These are phyloP conservation scores for Drepana falcataria DNA, from an alignment of 2,888 invertebrate genomes.

Conservation along the genomic window DNA sequence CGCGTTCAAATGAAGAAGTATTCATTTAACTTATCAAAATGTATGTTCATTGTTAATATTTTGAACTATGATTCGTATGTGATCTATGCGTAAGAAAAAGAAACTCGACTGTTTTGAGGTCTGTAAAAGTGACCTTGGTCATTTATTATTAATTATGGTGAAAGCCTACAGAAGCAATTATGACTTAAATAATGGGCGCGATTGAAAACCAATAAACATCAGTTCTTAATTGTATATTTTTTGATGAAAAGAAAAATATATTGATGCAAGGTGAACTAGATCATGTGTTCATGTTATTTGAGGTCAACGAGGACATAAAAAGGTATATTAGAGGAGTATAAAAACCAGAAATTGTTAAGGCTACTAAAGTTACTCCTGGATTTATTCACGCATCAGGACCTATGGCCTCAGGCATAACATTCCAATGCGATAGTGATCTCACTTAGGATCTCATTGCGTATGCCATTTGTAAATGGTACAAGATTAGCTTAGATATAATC, in stretches of 20 bases:
- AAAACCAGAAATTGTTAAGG: background rate
- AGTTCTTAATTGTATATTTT: background rate
- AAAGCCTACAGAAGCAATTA: background rate
- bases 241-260: background rate
- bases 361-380: background rate
- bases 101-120: background rate
- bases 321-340: background rate
- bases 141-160: background rate
- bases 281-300: slow-evolving; percentile 3
- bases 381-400: background rate
- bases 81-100: background rate
- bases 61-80: background rate
- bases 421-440: background rate
- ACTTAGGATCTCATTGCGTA: background rate
- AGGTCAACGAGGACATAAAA: background rate
- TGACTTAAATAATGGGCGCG: background rate
- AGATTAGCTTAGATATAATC: background rate
- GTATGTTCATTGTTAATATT: background rate
- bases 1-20: background rate
- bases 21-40: background rate
- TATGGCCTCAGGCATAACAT: background rate
- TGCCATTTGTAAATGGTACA: background rate
- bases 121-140: background rate
- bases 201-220: background rate
- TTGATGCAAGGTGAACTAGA: slow-evolving; percentile 4